phyloP scores from a whole-genome alignment of 2,888 invertebrate species.

The Ashinkailepas kermadecensis region DNA sequence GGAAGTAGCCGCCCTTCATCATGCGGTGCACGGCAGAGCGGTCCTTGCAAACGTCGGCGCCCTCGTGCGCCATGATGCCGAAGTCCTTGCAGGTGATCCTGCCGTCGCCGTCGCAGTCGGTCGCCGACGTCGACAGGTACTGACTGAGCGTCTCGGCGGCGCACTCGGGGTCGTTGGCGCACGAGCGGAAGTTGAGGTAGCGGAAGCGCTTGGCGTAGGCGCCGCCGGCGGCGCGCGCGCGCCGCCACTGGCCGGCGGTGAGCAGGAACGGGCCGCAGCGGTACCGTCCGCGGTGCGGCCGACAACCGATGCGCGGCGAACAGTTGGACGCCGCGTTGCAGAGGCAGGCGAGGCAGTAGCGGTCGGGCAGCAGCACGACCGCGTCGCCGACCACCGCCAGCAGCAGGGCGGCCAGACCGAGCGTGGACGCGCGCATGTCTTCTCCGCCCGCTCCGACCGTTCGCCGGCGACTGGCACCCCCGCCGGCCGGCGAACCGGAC shows the following conservation, averaged over 20 bases:
- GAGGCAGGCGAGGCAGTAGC: constrained; percentile 16
- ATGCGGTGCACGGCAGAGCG: background rate
- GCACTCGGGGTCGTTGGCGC: background rate
- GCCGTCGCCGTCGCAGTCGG: constrained; percentile 14
- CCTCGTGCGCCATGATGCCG: background rate
- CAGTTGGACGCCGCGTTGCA: constrained; percentile 15
- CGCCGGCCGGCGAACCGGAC: no score
- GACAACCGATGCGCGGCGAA: background rate
- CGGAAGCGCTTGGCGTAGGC: background rate
- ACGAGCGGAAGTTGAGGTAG: constrained; percentile 15
- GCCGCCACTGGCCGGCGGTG: background rate
- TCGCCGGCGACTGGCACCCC: background rate
- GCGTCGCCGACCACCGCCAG: background rate
- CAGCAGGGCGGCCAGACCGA: background rate
- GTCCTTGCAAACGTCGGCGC: background rate
- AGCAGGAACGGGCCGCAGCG: constrained; percentile 14
- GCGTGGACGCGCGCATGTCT: background rate
- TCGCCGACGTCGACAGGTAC: background rate
- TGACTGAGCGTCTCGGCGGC: background rate
- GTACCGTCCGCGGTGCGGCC: background rate
- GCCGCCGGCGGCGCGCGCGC: background rate
- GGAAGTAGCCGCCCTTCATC: background rate
- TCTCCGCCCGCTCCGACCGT: background rate
- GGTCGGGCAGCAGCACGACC: background rate
- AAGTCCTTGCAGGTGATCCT: constrained; percentile 12